These are phyloP conservation scores for Lineus longissimus DNA, from an alignment of 1,140 invertebrate genomes.

Conservation along the genomic window DNA sequence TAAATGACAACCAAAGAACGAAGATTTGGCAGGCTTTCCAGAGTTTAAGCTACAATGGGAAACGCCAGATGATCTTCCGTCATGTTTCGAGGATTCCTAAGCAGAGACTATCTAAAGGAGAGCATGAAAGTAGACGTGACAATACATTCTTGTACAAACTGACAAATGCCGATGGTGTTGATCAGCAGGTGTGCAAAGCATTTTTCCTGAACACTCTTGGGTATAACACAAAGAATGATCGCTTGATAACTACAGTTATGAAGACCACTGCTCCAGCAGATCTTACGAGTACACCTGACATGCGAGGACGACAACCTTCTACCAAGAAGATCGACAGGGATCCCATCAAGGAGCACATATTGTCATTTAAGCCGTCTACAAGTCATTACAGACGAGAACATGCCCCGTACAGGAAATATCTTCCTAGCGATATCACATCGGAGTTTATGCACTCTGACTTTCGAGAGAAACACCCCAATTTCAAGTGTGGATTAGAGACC, in stretches of 20 bases:
- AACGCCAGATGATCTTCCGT: no score
- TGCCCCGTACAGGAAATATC: constrained; percentile 4
- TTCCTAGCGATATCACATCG: background rate
- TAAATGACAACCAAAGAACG: no score
- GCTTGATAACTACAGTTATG: background rate
- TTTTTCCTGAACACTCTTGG: background rate
- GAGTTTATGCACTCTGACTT: background rate
- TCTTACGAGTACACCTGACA: background rate
- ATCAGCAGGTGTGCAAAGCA: background rate
- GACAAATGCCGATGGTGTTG: background rate
- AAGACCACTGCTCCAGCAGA: background rate
- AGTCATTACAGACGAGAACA: constrained; percentile 11
- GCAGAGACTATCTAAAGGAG: no score
- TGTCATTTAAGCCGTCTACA: background rate
- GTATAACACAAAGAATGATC: background rate
- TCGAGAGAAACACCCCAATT: background rate
- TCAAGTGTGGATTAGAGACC: background rate
- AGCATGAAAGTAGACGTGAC: no score
- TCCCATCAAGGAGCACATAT: background rate
- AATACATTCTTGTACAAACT: no score
- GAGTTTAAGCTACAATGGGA: no score
- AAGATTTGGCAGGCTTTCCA: no score
- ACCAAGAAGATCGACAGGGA: background rate
- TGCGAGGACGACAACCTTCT: background rate
- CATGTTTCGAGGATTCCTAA: no score